phyloP scores from a whole-genome alignment of 2,113 vertebrate species.

The Otolemur garnettii region DNA sequence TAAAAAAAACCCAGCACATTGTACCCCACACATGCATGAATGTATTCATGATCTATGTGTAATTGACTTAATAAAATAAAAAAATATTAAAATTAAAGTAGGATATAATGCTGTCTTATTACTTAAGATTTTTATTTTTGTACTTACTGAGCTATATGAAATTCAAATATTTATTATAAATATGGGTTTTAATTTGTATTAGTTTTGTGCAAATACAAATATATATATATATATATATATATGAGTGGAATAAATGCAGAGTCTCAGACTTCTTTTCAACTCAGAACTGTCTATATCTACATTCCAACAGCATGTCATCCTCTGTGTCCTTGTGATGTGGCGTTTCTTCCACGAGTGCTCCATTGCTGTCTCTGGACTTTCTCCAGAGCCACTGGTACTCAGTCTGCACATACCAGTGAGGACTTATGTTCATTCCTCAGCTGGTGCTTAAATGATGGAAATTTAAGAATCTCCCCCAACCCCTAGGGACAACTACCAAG shows the following conservation, averaged over 20 bases:
- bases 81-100: neutral
- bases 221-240: neutral
- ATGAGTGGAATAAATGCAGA: neutral
- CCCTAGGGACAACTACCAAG: neutral
- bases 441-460: neutral
- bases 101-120: neutral
- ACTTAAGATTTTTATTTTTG: neutral
- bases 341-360: accelerated
- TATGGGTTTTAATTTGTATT: neutral
- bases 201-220: neutral
- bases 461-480: neutral
- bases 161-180: neutral
- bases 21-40: too few relatives aligned
- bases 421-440: neutral
- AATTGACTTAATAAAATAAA: too few relatives aligned
- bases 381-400: too few relatives aligned
- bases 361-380: neutral
- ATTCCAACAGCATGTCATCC: too few relatives aligned
- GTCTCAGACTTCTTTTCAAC: neutral
- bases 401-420: neutral
- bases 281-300: accelerated
- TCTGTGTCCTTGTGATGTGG: neutral
- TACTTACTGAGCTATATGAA: neutral
- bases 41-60: too few relatives aligned
- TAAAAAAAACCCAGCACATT: too few relatives aligned